Percentiles rank a stretch among this genome's conserved stretches.
Conservation (phyloP, 2,797 vertebrate species). For the Sciurus carolinensis region DNA sequence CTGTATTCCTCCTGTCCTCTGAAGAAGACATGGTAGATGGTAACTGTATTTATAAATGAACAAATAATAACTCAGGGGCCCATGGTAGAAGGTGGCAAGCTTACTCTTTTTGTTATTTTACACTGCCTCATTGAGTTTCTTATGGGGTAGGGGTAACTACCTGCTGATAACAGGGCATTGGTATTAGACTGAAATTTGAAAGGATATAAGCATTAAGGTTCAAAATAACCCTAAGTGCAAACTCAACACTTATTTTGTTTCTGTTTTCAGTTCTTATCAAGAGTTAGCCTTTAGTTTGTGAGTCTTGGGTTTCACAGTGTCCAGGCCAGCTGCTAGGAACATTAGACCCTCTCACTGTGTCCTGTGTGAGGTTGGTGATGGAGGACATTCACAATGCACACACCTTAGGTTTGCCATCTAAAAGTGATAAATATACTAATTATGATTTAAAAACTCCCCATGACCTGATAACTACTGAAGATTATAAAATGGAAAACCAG, state of each 20-base stretch:
- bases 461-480: not conserved
- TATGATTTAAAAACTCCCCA: not conserved
- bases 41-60: not conserved
- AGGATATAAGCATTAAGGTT: not conserved
- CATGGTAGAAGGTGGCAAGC: not conserved
- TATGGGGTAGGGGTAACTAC: not conserved
- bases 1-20: accelerated
- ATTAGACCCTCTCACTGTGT: not conserved
- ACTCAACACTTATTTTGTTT: not conserved
- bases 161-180: not conserved
- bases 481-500: not conserved
- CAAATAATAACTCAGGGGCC: too few relatives aligned
- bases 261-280: not conserved
- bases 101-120: not conserved
- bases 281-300: not conserved
- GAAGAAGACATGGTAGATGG: not conserved
- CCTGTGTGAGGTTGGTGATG: not conserved
- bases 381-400: too few relatives aligned
- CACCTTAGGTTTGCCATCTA: not conserved
- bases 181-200: not conserved
- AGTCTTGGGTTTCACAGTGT: not conserved
- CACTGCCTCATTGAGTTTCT: not conserved
- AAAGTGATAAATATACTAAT: not conserved
- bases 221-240: not conserved
- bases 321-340: not conserved